Conservation (phyloP, 1,140 invertebrate genomes). For the Apis laboriosa region DNA sequence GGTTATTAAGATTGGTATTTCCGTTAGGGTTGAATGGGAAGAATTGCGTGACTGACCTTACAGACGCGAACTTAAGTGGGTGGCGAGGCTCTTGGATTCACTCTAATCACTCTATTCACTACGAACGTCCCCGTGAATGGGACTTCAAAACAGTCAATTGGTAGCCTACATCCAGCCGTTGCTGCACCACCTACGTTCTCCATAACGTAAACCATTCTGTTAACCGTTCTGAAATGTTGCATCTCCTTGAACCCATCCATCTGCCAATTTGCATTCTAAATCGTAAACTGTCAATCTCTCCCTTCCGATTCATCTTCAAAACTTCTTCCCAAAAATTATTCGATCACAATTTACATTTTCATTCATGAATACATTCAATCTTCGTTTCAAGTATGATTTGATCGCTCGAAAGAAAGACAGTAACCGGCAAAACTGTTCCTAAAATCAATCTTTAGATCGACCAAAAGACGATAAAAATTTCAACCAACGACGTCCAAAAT, state of each 20-base stretch:
- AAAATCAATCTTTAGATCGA: no score
- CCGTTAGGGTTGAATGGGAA: background rate
- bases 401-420: no score
- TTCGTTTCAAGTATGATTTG: background rate
- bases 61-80: conserved; percentile 15
- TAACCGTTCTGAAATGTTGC: background rate
- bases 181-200: background rate
- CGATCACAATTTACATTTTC: background rate
- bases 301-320: background rate
- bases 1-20: background rate
- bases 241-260: background rate
- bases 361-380: background rate
- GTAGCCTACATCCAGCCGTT: background rate
- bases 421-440: no score
- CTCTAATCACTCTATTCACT: conserved; percentile 27
- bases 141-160: conserved; percentile 18
- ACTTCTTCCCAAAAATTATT: background rate
- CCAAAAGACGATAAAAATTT: no score
- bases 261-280: background rate
- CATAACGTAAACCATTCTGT: background rate
- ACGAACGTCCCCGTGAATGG: conserved; percentile 1
- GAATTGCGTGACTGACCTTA: conserved; percentile 11
- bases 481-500: no score
- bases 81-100: conserved; percentile 1
- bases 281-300: background rate